Percentiles rank a stretch among this genome's conserved stretches.
phyloP scores from a whole-genome alignment of 2,113 vertebrate species.

The Tragelaphus imberbis region DNA sequence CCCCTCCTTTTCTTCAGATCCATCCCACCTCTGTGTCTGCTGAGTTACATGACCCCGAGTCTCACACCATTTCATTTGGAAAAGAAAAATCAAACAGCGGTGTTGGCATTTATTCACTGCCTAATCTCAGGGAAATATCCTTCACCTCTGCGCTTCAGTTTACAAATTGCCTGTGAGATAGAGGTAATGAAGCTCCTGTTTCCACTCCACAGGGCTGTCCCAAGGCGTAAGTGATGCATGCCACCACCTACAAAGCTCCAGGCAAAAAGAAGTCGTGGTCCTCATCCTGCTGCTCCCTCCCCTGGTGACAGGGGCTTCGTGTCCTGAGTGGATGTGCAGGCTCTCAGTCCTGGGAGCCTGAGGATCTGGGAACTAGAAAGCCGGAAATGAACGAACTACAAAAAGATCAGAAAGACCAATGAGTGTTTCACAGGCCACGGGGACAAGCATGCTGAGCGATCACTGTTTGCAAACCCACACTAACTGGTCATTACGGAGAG shows the following conservation, averaged over 20 bases:
- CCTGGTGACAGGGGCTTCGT: accelerated
- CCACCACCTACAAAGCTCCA: neutral
- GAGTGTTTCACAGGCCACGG: neutral
- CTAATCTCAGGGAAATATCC: neutral
- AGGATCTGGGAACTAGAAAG: neutral
- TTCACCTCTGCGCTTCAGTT: neutral
- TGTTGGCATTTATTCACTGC: neutral
- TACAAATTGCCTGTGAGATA: neutral
- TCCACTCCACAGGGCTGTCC: accelerated
- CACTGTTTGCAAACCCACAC: neutral
- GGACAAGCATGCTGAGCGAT: neutral
- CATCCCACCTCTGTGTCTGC: accelerated
- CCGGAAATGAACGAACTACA: neutral
- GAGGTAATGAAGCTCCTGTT: neutral
- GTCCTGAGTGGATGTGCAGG: neutral
- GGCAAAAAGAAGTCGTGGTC: accelerated
- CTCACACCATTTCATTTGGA: neutral
- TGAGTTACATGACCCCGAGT: neutral
- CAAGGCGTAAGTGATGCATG: neutral
- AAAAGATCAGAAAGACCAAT: neutral
- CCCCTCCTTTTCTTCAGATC: neutral
- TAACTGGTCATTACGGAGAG: neutral
- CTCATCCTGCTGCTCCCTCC: neutral
- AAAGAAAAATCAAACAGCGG: neutral
- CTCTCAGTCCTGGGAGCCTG: neutral